Conservation (phyloP, 2,113 vertebrate species). For the Aramus guarauna region DNA sequence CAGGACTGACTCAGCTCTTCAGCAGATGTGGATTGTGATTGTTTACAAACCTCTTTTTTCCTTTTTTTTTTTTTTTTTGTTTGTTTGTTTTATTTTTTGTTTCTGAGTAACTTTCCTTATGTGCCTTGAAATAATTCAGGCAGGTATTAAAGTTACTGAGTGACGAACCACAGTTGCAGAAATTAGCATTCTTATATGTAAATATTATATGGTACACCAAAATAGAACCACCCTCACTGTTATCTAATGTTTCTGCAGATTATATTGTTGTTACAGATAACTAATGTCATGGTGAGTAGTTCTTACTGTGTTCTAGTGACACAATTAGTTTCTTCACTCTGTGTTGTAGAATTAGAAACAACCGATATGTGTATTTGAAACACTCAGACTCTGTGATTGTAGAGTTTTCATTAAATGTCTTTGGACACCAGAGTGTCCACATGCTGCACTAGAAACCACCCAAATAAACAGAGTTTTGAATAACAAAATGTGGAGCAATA, state of each 20-base stretch:
- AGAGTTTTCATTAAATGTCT: fast-evolving
- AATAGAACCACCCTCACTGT: not conserved
- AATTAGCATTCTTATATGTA: not conserved
- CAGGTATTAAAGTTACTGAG: not conserved
- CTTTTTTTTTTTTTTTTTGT: too few species aligned
- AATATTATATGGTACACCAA: not conserved
- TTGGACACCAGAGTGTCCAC: not conserved
- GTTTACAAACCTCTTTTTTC: not conserved
- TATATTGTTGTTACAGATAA: not conserved
- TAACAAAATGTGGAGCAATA: not conserved
- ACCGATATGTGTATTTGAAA: fast-evolving
- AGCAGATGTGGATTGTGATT: not conserved
- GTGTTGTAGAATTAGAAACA: not conserved
- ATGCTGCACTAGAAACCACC: not conserved
- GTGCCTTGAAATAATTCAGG: not conserved
- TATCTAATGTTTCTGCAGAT: not conserved
- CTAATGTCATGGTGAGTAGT: not conserved
- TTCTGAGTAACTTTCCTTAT: not conserved
- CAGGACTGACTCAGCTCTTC: not conserved
- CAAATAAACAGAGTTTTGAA: not conserved
- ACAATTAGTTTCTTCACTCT: not conserved
- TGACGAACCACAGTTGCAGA: not conserved
- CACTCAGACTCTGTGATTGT: not conserved
- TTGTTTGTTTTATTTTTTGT: not conserved
- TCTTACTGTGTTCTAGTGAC: not conserved